Evolutionary conservation across 2,888 invertebrate genomes (phyloP).

Genomic region (Amblyjoppa proteus): DNA sequence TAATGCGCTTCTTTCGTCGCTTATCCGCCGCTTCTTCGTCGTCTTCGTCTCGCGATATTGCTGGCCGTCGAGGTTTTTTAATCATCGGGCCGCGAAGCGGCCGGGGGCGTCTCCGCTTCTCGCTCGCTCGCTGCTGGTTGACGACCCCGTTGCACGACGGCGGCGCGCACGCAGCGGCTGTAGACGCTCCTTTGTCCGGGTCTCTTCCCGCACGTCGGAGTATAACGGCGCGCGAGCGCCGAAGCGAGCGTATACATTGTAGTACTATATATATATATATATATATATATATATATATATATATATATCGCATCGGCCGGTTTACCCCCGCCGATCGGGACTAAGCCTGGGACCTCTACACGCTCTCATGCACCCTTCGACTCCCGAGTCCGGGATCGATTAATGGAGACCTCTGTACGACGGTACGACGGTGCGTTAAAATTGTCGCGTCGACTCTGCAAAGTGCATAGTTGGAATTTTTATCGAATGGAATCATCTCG

Average conservation of each 20-base stretch:
- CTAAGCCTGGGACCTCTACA: conserved; percentile 9
- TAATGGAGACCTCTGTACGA: not conserved
- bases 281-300: not conserved
- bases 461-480: not conserved
- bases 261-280: not conserved
- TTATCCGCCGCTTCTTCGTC: conserved; percentile 13
- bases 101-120: conserved; percentile 53
- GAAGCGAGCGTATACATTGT: conserved; percentile 41
- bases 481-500: not conserved
- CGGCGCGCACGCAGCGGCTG: conserved; percentile 63
- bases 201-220: conserved; percentile 74
- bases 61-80: conserved; percentile 67
- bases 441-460: not conserved
- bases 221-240: conserved; percentile 42
- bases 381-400: conserved; percentile 22
- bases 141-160: conserved; percentile 75
- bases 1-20: conserved; percentile 26
- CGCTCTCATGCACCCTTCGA: not conserved
- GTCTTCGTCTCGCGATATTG: conserved; percentile 36
- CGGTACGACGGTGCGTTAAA: not conserved
- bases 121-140: conserved; percentile 71
- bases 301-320: not conserved
- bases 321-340: not conserved
- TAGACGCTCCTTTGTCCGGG: conserved; percentile 77
- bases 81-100: conserved; percentile 66